Evolutionary conservation across 1,140 invertebrate species (phyloP), one percentile per base, ranked within the genome.

Genomic region (Drosophila triauraria): DNA sequence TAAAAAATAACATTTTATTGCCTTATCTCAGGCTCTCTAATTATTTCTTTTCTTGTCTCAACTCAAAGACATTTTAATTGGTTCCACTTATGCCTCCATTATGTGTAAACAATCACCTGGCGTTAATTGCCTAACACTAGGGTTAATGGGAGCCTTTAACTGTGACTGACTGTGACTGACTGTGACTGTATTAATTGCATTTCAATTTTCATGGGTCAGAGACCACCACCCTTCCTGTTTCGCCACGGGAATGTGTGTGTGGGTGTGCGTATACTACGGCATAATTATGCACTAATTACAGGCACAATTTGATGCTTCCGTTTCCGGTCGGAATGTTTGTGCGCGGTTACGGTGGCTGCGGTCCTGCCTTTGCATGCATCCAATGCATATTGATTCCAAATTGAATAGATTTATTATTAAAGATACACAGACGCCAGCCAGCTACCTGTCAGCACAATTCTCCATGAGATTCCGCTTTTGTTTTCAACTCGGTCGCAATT

Each of bases 241-340:
- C 15, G 32, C 32, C 32, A 10, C 8, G 30, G 2, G 20, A 44
- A 30, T 53, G 27, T n/a, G 15, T 27, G 42, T 17, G 8, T 40
- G 17, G 32, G 54, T n/a, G 23, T 50, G 48, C 40, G 51, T 23
- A 10, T 10, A 54, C 32, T 47, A 69, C 61, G 74, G 67, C 67
- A 84, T 84, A 84, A 84, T 84, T 84, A 84, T 64, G 60, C 50
- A 62, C 82, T 80, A 80, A 84, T 85, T 84, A 75, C 59, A 51
- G 47, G 82, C 78, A 64, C 72, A 78, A 80, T 85, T 84, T 78
- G 76, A 50, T 77, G 62, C 75, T 80, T 74, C 75, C 82, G 75
- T 64, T 65, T 63, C 70, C 78, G 78, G 60, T n/a, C 32, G 12
- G 12, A 60, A 44, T 50, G 35, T 38, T 75, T 61, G 46, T 59